These are phyloP conservation scores for Bolborhynchus lineola DNA, from an alignment of 2,113 vertebrate genomes.

Conservation along the genomic window DNA sequence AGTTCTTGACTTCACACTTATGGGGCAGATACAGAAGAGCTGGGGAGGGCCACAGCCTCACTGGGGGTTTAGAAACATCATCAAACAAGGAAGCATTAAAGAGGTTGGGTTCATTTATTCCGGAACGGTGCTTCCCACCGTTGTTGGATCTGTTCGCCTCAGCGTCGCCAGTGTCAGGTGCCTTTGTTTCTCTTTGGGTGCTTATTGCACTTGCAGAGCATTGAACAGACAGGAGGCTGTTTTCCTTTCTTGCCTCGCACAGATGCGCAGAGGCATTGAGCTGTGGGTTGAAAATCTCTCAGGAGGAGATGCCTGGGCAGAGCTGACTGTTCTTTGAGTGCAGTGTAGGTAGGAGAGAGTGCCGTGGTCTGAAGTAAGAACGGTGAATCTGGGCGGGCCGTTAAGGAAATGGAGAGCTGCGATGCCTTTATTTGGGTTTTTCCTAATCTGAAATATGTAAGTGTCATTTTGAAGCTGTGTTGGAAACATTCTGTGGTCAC, in stretches of 20 bases:
- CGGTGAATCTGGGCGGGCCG: not conserved
- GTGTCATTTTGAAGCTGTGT: rapidly evolving
- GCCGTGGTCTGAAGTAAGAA: not conserved
- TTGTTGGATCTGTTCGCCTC: not conserved
- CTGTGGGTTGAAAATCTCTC: not conserved
- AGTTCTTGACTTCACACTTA: not conserved
- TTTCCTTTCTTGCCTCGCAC: not conserved
- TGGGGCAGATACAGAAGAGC: not conserved
- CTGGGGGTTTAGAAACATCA: not conserved
- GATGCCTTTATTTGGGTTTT: not conserved
- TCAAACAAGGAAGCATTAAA: not conserved
- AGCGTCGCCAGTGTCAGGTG: rapidly evolving
- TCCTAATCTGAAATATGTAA: not conserved
- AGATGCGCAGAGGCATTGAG: not conserved
- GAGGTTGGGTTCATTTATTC: not conserved
- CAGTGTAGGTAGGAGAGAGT: not conserved
- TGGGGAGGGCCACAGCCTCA: not conserved
- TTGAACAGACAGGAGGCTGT: rapidly evolving
- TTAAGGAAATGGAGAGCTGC: not conserved
- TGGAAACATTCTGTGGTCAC: rapidly evolving
- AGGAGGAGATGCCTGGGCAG: not conserved
- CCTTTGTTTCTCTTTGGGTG: not conserved
- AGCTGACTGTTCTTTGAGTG: not conserved
- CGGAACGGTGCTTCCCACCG: rapidly evolving
- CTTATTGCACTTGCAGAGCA: not conserved